Evolutionary conservation across 2,113 vertebrate genomes (phyloP), one percentile per base, ranked within the genome.

Genomic region (Onychorhynchus coronatus): DNA sequence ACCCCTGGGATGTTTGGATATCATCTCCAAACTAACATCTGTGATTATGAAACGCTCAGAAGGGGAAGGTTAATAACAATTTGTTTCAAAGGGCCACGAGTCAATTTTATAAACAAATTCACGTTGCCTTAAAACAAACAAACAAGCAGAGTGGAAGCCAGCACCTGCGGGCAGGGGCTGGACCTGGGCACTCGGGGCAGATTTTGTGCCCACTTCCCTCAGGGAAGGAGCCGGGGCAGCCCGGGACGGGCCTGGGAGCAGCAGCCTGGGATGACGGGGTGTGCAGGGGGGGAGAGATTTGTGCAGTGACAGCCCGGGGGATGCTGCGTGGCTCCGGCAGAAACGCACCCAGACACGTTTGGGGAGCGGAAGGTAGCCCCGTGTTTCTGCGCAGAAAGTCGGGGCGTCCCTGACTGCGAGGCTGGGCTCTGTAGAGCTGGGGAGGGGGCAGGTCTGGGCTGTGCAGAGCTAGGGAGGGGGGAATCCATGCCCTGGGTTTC

Each of bases 21-120:
- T 97, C 97, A 86, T 81, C 95, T 97, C 96, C 97, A 97, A 93
- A 91, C 95, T 56, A 94, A 95, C 88, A 89, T 93, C 93, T 86
- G 91, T 94, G 61, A 63, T 81, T 89, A 75, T 68, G 83, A 93
- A 90, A 94, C 52, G 77, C 92, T 91, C 73, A 62, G 88, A 91
- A 75, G 94, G 71, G 93, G 86, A 89, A 96, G 94, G 95, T 93
- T 93, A 91, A 93, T 62, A 93, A 80, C 55, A 63, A 91, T 94
- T 74, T 87, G 89, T 50, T 81, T 91, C 94, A 80, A 63, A 89
- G 73, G 78, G 84, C 85, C 91, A 33, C 11, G 18, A 93, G 67
- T 92, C 94, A 56, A 71, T 81, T 93, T 76, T 70, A 78, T 75
- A 84, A 95, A 75, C 78, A 94, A 89, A 96, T 82, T 75, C 58